Evolutionary conservation across 1,140 invertebrate species (phyloP).

Genomic region (Nixonia krombeini): DNA sequence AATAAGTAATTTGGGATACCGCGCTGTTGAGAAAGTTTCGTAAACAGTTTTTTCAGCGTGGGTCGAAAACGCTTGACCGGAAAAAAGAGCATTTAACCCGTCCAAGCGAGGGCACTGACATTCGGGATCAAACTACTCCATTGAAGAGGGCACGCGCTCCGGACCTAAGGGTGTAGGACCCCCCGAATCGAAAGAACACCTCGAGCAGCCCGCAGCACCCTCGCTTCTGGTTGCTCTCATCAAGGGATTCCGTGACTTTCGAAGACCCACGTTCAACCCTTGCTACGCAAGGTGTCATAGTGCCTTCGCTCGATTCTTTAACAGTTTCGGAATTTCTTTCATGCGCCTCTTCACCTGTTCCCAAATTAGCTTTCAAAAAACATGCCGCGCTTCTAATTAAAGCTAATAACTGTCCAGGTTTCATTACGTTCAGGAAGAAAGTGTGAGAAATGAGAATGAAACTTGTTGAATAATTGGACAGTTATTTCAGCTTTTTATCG

Average conservation of each 20-base stretch:
- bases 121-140: conserved; percentile 52
- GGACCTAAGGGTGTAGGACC: conserved; percentile 48
- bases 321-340: conserved; percentile 13
- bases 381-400: too few species aligned
- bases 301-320: conserved; percentile 24
- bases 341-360: not conserved
- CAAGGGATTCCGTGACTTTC: conserved; percentile 58
- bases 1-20: too few species aligned
- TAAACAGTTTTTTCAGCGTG: too few species aligned
- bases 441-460: too few species aligned
- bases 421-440: too few species aligned
- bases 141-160: conserved; percentile 69
- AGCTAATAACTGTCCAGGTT: not conserved
- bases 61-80: too few species aligned
- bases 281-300: conserved; percentile 50
- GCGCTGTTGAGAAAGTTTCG: too few species aligned
- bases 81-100: conserved; percentile 66
- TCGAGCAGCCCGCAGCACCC: conserved; percentile 60
- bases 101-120: conserved; percentile 47
- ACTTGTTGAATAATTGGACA: too few species aligned
- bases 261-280: conserved; percentile 48
- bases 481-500: too few species aligned
- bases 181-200: conserved; percentile 59
- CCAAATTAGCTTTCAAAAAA: too few species aligned
- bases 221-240: conserved; percentile 56